Evolutionary conservation across 1,140 invertebrate genomes (phyloP).

Genomic region (Atopsyche davidsoni): DNA sequence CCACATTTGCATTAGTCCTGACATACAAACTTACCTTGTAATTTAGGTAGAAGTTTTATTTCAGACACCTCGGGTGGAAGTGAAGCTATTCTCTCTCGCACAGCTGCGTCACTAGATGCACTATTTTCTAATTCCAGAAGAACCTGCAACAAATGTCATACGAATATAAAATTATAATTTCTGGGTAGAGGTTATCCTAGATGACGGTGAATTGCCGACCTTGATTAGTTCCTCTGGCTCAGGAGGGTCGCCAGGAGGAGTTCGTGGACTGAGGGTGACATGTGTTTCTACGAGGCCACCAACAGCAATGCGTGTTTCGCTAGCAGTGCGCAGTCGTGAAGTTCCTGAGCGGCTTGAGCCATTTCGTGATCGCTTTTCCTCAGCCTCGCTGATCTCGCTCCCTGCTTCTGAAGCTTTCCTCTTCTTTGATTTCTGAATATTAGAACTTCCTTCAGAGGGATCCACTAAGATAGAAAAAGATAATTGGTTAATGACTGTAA

Average conservation of each 20-base stretch:
- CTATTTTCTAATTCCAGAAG: conserved; percentile 86
- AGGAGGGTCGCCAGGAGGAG: conserved; percentile 76
- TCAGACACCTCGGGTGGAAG: conserved; percentile 92
- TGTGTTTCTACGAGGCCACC: conserved; percentile 69
- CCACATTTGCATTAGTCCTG: too few relatives aligned
- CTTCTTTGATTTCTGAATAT: conserved; percentile 32
- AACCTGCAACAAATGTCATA: conserved; percentile 38
- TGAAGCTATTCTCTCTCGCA: conserved; percentile 87
- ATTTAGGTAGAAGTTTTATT: conserved; percentile 73
- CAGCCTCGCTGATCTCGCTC: not conserved
- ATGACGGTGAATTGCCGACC: conserved; percentile 37
- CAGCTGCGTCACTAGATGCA: conserved; percentile 87
- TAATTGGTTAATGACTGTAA: not conserved
- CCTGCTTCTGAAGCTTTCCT: conserved; percentile 12
- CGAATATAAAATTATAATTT: not conserved
- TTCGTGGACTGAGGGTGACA: conserved; percentile 67
- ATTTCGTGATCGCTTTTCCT: conserved; percentile 20
- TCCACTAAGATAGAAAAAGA: not conserved
- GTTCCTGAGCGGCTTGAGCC: conserved; percentile 3
- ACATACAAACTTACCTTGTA: conserved; percentile 56
- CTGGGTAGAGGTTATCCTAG: not conserved
- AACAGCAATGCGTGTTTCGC: conserved; percentile 51
- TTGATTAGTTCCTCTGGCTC: conserved; percentile 85
- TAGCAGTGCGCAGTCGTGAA: conserved; percentile 32
- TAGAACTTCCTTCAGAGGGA: not conserved